Percentiles rank a stretch among this genome's conserved stretches.
These are phyloP conservation scores for Entelurus aequoreus DNA, from an alignment of 2,113 vertebrate species.

Conservation along the genomic window DNA sequence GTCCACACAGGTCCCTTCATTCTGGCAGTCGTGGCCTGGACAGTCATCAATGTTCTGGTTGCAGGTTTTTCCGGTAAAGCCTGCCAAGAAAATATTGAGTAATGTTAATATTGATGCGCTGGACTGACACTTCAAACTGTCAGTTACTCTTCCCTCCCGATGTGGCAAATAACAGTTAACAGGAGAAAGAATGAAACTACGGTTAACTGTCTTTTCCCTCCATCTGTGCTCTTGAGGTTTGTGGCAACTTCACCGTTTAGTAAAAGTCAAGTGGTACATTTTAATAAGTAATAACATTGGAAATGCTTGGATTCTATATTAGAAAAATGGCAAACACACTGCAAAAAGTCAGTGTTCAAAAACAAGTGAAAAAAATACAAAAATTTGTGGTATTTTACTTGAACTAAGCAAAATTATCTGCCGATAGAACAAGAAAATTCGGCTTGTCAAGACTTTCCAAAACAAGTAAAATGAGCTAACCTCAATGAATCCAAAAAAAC, in stretches of 20 bases:
- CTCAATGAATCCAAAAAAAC: no score
- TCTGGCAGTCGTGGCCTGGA: slow-evolving; percentile 80
- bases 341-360: no score
- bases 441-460: no score
- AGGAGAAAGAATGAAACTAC: slow-evolving; percentile 51
- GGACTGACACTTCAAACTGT: not conserved
- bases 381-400: no score
- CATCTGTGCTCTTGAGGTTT: slow-evolving; percentile 48
- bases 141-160: slow-evolving; percentile 10
- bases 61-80: slow-evolving; percentile 89
- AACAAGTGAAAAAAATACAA: no score
- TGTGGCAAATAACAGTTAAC: slow-evolving; percentile 16
- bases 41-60: slow-evolving; percentile 91
- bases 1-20: slow-evolving; percentile 89
- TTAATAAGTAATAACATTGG: no score
- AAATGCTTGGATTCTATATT: slow-evolving; percentile 5
- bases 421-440: no score
- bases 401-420: no score
- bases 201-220: slow-evolving; percentile 57
- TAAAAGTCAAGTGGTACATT: no score
- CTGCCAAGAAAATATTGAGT: slow-evolving; percentile 51
- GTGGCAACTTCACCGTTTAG: slow-evolving; percentile 21
- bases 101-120: not conserved
- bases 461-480: no score
- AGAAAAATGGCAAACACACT: slow-evolving; percentile 11